A percentile compares a stretch with the other conserved stretches of the same genome.
Conservation (phyloP, 2,113 vertebrate genomes). For the Zosterops japonicus region DNA sequence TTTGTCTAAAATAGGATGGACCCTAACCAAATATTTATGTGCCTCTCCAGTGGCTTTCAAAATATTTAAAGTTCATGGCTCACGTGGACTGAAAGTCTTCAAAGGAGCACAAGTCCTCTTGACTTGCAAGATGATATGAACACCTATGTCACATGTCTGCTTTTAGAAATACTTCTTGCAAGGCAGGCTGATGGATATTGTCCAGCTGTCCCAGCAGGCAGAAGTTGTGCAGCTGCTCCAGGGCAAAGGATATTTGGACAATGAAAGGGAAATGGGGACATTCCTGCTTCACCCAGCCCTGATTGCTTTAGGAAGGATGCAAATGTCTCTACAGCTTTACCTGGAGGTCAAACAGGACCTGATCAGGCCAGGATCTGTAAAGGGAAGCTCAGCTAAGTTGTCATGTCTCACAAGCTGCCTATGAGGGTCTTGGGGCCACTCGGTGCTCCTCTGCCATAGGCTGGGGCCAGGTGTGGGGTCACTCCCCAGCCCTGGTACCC, state of each 20-base stretch:
- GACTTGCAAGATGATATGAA: background rate
- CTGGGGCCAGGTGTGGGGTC: background rate
- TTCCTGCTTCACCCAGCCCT: background rate
- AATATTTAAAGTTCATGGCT: background rate
- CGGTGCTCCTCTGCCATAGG: background rate
- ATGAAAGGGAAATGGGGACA: conserved; percentile 19
- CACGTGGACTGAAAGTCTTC: background rate
- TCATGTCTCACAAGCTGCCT: fast-evolving
- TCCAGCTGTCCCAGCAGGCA: background rate
- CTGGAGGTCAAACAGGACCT: background rate
- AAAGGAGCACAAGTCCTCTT: background rate
- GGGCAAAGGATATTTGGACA: conserved; percentile 6
- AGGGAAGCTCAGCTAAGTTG: background rate
- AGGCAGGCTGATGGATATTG: background rate
- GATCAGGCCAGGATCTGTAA: fast-evolving
- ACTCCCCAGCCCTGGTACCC: background rate
- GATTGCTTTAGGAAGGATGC: background rate
- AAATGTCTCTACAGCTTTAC: background rate
- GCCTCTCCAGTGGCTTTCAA: background rate
- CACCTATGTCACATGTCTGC: background rate
- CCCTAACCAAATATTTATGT: conserved; percentile 14
- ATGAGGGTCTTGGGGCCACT: background rate
- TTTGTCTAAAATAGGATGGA: conserved; percentile 20
- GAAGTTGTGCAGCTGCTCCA: background rate
- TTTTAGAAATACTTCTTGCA: background rate